Conservation (phyloP, 2,113 vertebrate species). For the Sander lucioperca region DNA sequence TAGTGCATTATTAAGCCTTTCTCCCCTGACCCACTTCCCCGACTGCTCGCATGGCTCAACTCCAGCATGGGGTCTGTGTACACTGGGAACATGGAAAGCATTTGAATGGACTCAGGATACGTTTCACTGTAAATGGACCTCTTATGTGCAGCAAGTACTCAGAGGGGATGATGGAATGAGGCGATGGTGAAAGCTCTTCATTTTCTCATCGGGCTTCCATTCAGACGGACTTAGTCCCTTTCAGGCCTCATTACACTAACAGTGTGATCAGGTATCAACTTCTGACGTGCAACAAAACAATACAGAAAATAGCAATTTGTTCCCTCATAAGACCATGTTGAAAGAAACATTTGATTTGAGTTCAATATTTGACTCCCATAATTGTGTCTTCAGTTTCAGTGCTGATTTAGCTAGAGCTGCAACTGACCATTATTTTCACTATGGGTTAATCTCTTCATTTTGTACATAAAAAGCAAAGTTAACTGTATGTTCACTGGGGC, state of each 20-base stretch:
- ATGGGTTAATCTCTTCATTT: background rate
- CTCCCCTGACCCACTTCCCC: slow-evolving; percentile 58
- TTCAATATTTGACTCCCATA: background rate
- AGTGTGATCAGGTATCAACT: slow-evolving; percentile 21
- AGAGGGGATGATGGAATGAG: slow-evolving; percentile 40
- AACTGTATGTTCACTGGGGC: no score
- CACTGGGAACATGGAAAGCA: slow-evolving; percentile 32
- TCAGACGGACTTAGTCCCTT: slow-evolving; percentile 11
- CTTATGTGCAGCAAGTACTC: slow-evolving; percentile 29
- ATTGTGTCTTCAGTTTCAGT: background rate
- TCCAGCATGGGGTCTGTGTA: slow-evolving; percentile 38
- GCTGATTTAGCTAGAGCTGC: background rate
- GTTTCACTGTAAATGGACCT: slow-evolving; percentile 61
- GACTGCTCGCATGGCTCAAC: slow-evolving; percentile 38
- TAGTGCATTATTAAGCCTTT: slow-evolving; percentile 62
- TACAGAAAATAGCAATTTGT: slow-evolving; percentile 27
- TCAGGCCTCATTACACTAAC: slow-evolving; percentile 26
- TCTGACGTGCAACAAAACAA: slow-evolving; percentile 21
- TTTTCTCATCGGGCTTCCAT: slow-evolving; percentile 31
- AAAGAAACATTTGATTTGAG: background rate
- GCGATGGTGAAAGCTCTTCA: slow-evolving; percentile 52
- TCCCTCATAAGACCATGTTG: background rate
- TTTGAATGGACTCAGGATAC: slow-evolving; percentile 33
- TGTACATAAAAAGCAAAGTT: no score
- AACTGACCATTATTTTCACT: no score